phyloP scores from a whole-genome alignment of 2,113 vertebrate genomes.

The Panthera tigris region DNA sequence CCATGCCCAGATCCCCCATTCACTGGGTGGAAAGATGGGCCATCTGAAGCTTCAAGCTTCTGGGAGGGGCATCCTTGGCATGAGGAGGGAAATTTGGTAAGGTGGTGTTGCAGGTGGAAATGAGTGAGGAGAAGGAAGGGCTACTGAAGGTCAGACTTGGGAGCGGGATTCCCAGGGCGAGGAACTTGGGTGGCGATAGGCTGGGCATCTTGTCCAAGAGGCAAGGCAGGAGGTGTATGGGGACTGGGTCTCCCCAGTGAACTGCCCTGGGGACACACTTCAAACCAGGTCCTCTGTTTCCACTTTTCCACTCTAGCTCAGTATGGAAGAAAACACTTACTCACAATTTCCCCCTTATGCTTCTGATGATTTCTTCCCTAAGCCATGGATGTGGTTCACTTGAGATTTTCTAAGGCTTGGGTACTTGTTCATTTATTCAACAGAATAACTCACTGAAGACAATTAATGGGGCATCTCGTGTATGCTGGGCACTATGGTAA shows the following conservation, averaged over 20 bases:
- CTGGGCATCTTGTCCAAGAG: background rate
- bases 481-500: background rate
- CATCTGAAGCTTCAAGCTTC: background rate
- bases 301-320: background rate
- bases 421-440: background rate
- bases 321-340: background rate
- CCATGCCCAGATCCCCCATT: background rate
- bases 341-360: background rate
- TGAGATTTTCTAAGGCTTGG: background rate
- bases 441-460: background rate
- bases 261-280: background rate
- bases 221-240: background rate
- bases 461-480: background rate
- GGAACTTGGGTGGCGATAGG: background rate
- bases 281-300: background rate
- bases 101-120: background rate
- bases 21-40: background rate
- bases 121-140: background rate
- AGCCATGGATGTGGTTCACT: background rate
- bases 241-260: background rate
- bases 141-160: background rate
- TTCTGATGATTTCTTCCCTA: background rate
- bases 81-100: background rate
- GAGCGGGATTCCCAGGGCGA: background rate
- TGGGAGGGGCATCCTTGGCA: no score